phyloP scores from a whole-genome alignment of 1,140 invertebrate genomes.

The Drosophila grimshawi region DNA sequence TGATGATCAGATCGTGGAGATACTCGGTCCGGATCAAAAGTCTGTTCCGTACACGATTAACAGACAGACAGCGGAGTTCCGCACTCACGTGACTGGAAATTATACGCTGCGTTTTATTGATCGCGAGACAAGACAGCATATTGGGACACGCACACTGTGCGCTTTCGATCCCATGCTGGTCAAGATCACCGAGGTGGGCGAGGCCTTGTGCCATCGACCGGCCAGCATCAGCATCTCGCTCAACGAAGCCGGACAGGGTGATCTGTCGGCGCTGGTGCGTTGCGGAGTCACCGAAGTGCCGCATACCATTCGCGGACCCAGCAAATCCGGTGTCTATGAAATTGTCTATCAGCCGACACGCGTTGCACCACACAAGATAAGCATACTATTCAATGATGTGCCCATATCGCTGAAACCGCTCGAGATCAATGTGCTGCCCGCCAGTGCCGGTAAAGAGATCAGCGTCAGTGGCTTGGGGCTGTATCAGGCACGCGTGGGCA shows the following conservation, averaged over 20 bases:
- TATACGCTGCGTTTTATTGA: slow-evolving; percentile 85
- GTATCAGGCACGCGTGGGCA: slow-evolving; percentile 92
- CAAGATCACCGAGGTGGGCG: slow-evolving; percentile 90
- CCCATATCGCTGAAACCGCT: slow-evolving; percentile 87
- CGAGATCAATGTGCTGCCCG: slow-evolving; percentile 86
- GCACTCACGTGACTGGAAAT: slow-evolving; percentile 85
- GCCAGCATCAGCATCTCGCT: slow-evolving; percentile 89
- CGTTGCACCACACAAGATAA: slow-evolving; percentile 92
- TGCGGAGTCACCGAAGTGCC: slow-evolving; percentile 92
- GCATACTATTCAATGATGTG: slow-evolving; percentile 91
- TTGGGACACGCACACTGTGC: slow-evolving; percentile 88
- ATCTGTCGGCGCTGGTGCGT: slow-evolving; percentile 90
- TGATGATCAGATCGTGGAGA: slow-evolving; percentile 86
- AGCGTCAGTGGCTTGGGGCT: slow-evolving; percentile 89
- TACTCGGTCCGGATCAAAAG: slow-evolving; percentile 85
- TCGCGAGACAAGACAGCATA: slow-evolving; percentile 82
- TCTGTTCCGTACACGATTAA: slow-evolving; percentile 85
- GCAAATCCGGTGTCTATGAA: slow-evolving; percentile 90
- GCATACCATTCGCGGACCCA: slow-evolving; percentile 89
- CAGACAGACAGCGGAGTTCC: slow-evolving; percentile 86
- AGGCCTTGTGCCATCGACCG: slow-evolving; percentile 93
- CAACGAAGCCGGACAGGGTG: slow-evolving; percentile 92
- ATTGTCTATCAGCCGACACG: slow-evolving; percentile 94
- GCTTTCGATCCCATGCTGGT: slow-evolving; percentile 94
- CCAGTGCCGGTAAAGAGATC: slow-evolving; percentile 89